A percentile compares a stretch with the other conserved stretches of the same genome.
phyloP scores from a whole-genome alignment of 2,113 vertebrate genomes.

The Notechis scutatus region DNA sequence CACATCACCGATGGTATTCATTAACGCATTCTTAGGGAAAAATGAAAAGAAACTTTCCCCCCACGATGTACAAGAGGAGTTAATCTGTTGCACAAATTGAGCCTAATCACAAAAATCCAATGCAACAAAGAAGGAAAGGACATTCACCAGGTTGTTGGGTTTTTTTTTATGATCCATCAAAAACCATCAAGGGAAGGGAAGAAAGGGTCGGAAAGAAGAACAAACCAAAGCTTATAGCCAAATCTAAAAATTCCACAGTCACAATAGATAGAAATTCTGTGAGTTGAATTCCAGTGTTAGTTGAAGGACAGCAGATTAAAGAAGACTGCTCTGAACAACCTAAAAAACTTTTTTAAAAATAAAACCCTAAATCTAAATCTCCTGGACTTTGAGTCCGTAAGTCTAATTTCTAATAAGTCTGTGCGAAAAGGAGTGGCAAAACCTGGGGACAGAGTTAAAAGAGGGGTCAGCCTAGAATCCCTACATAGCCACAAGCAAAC shows the following conservation, averaged over 20 bases:
- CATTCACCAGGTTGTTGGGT: not conserved
- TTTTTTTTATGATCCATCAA: not conserved
- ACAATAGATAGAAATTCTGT: not conserved
- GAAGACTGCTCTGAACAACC: not conserved
- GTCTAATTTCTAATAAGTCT: not conserved
- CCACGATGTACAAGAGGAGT: not conserved
- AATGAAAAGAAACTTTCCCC: constrained; percentile 19
- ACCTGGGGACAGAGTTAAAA: not conserved
- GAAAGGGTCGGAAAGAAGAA: not conserved
- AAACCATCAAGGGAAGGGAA: no score
- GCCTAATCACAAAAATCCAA: not conserved
- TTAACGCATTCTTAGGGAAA: constrained; percentile 23
- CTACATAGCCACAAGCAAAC: not conserved
- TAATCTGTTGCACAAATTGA: constrained; percentile 26
- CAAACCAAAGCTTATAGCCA: not conserved
- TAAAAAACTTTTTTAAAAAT: not conserved
- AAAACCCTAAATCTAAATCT: no score
- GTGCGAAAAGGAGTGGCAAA: not conserved
- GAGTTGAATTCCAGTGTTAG: not conserved
- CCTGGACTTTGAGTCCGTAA: not conserved
- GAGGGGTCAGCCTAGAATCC: not conserved
- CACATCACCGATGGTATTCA: constrained; percentile 15
- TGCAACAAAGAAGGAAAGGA: fast-evolving
- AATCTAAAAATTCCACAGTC: not conserved
- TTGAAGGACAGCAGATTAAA: not conserved